Evolutionary conservation across 2,797 vertebrate species (phyloP), one percentile per base, ranked within the genome.

Genomic region (Yasuhikotakia modesta): DNA sequence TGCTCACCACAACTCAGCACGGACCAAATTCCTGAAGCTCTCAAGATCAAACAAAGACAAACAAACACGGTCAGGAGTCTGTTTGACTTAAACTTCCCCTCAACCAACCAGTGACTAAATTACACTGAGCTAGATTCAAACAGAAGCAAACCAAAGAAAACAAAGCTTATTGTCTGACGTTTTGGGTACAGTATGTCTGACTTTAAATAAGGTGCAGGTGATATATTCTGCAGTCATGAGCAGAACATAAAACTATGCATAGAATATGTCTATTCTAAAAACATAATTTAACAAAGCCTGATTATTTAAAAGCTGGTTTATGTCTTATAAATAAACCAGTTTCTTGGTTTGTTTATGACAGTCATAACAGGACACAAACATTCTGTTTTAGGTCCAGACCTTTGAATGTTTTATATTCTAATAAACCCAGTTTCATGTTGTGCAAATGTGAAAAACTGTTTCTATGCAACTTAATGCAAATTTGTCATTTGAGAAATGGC

Each of bases 101-200:
- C 63, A 43, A 78, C 76, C 83, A 83, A 87, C 82, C 85, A 85
- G 79, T 39, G 63, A 73, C 60, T 81, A 39, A 87, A 87, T 85
- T 70, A 73, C 69, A 79, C 75, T 71, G 66, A 75, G 66, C 70
- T 55, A 50, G 81, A 77, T 64, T 76, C 65, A 60, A 71, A 76
- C 71, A 82, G 70, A 76, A 67, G 79, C 66, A 39, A 77, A 81
- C 63, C 75, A 70, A 86, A 75, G 71, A 57, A 64, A 72, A 73
- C 76, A 43, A 43, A 43, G 66, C 46, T 81, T 81, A 85, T 53
- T 81, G 73, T 48, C 24, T 70, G 77, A 70, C 43, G 46, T 82
- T 73, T 79, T 73, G 27, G 24, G 64, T 14, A n/a, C n/a, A n/a
- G n/a, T n/a, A 53, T 24, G 45, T 48, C 53, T 77, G 46, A 46